A percentile compares a stretch with the other conserved stretches of the same genome.
Conservation (phyloP, 2,888 invertebrate species). For the Macropis europaea region DNA sequence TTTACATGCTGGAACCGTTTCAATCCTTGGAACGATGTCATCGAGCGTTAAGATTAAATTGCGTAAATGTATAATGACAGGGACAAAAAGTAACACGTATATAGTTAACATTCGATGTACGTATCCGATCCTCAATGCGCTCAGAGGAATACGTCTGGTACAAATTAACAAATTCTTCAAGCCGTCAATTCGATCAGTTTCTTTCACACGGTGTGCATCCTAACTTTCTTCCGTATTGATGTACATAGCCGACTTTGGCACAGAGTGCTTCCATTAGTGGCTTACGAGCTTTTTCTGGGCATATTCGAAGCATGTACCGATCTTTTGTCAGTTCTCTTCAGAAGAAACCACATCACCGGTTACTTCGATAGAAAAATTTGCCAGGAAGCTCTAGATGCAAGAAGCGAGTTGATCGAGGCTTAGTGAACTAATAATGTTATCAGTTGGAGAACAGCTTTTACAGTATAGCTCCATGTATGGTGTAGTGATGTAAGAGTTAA, state of each 20-base stretch:
- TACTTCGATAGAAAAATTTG: conserved; percentile 1
- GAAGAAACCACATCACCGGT: neutral
- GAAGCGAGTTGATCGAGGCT: conserved; percentile 32
- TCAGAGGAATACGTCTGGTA: neutral
- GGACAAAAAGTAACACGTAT: neutral
- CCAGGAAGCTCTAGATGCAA: conserved; percentile 10
- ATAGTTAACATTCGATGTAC: neutral
- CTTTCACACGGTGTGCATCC: conserved; percentile 8
- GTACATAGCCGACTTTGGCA: conserved; percentile 62
- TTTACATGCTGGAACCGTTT: no score
- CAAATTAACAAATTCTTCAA: neutral
- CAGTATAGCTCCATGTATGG: conserved; percentile 67
- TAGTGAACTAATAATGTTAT: conserved; percentile 65
- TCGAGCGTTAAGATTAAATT: neutral
- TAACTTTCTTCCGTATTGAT: conserved; percentile 45
- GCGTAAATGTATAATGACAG: neutral
- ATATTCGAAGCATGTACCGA: conserved; percentile 18
- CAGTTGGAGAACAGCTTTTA: conserved; percentile 69
- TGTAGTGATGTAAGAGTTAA: conserved; percentile 42
- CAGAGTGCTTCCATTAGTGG: conserved; percentile 66
- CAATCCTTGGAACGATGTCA: neutral
- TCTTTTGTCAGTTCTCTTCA: conserved; percentile 16
- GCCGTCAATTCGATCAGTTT: conserved; percentile 4
- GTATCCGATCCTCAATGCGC: neutral
- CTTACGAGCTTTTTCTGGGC: conserved; percentile 41